A percentile compares a stretch with the other conserved stretches of the same genome.
phyloP scores from a whole-genome alignment of 2,888 invertebrate genomes.

The Nephrotoma flavescens region DNA sequence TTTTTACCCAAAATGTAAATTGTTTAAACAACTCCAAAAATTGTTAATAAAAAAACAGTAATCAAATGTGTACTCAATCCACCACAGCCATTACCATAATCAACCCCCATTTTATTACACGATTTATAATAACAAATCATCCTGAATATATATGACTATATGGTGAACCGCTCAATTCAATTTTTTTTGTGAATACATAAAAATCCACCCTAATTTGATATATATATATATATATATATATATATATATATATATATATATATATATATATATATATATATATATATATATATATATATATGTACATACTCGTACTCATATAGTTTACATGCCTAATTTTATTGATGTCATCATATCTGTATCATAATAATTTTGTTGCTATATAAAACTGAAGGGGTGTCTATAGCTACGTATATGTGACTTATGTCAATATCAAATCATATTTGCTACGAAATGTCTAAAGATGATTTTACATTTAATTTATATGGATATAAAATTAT shows the following conservation, averaged over 20 bases:
- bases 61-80: neutral
- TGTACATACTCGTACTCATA: too few relatives aligned
- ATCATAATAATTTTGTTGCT: neutral
- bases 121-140: neutral
- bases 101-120: neutral
- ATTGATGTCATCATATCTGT: neutral
- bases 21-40: neutral
- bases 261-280: too few relatives aligned
- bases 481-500: neutral
- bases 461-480: neutral
- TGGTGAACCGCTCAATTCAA: neutral
- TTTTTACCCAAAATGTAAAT: neutral
- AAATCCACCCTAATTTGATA: neutral
- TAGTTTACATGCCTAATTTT: neutral
- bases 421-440: neutral
- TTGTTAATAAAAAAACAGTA: neutral
- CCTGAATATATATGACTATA: neutral
- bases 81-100: neutral
- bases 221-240: too few relatives aligned
- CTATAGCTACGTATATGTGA: neutral
- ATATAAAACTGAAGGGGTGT: neutral
- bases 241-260: too few relatives aligned
- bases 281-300: too few relatives aligned
- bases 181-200: neutral
- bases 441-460: neutral